phyloP scores from a whole-genome alignment of 1,140 invertebrate genomes.

The Aphaenogaster ashmeadi region DNA sequence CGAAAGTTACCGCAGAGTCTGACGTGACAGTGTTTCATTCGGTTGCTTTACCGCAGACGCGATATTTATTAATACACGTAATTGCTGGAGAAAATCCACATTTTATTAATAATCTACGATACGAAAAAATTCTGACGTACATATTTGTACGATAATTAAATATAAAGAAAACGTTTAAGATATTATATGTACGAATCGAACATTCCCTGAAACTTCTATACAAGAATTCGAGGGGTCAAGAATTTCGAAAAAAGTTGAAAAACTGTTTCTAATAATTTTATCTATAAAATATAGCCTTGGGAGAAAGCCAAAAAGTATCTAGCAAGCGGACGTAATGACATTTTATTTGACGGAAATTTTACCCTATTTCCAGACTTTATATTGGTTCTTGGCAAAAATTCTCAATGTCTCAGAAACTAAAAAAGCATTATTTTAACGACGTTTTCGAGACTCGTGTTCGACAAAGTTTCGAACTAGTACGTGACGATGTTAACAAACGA shows the following conservation, averaged over 20 bases:
- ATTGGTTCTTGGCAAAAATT: slow-evolving; percentile 25
- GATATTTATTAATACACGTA: slow-evolving; percentile 50
- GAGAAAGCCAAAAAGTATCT: slow-evolving; percentile 19
- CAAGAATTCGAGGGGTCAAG: not conserved
- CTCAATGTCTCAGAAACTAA: slow-evolving; percentile 24
- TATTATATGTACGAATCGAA: not conserved
- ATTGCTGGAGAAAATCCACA: slow-evolving; percentile 16
- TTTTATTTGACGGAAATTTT: slow-evolving; percentile 23
- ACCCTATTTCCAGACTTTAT: slow-evolving; percentile 1
- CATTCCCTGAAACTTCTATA: not conserved
- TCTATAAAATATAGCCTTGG: not conserved
- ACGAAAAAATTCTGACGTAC: not conserved
- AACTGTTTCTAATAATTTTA: not conserved
- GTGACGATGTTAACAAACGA: slow-evolving; percentile 16
- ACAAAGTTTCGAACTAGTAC: slow-evolving; percentile 31
- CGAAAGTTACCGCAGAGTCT: slow-evolving; percentile 72
- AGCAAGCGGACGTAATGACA: not conserved
- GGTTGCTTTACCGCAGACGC: not conserved
- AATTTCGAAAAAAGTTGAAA: not conserved
- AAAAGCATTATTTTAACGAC: slow-evolving; percentile 16
- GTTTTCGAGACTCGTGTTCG: not conserved
- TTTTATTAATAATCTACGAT: slow-evolving; percentile 1
- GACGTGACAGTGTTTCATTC: slow-evolving; percentile 71
- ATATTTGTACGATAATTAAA: not conserved
- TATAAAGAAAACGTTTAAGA: not conserved